These are phyloP conservation scores for Spodoptera frugiperda DNA, from an alignment of 1,140 invertebrate genomes.

Conservation along the genomic window DNA sequence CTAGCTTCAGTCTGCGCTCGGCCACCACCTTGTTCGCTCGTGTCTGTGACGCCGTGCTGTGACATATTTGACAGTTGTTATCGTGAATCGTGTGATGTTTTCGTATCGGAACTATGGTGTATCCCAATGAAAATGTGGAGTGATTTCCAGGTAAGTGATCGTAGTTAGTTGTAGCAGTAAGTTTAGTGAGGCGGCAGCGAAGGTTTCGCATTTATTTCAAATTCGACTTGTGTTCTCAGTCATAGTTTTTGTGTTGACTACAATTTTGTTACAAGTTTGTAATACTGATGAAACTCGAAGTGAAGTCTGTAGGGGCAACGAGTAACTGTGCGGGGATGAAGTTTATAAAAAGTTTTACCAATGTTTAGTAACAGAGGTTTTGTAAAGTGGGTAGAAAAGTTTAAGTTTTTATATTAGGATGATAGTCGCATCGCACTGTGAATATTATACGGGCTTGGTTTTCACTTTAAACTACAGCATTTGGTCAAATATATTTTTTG, in stretches of 20 bases:
- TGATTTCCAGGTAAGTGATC: conserved; percentile 82
- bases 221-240: conserved; percentile 47
- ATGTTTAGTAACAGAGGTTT: conserved; percentile 1
- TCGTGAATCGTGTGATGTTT: conserved; percentile 84
- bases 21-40: conserved; percentile 69
- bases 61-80: conserved; percentile 84
- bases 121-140: conserved; percentile 86
- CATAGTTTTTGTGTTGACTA: conserved; percentile 40
- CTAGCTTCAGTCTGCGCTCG: conserved; percentile 78
- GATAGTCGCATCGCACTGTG: background rate
- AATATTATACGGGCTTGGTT: background rate
- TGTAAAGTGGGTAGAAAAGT: conserved; percentile 12
- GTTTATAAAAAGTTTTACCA: conserved; percentile 8
- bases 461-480: background rate
- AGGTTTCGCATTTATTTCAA: conserved; percentile 36
- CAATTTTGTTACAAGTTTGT: conserved; percentile 33
- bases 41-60: conserved; percentile 79
- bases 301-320: conserved; percentile 13
- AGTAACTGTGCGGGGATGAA: background rate
- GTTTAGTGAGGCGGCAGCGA: conserved; percentile 26
- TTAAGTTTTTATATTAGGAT: conserved; percentile 3
- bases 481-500: background rate
- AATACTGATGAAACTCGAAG: conserved; percentile 25
- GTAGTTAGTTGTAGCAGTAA: conserved; percentile 11
- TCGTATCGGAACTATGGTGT: conserved; percentile 85